Evolutionary conservation across 2,113 vertebrate genomes (phyloP).

Genomic region (Sterna hirundo): DNA sequence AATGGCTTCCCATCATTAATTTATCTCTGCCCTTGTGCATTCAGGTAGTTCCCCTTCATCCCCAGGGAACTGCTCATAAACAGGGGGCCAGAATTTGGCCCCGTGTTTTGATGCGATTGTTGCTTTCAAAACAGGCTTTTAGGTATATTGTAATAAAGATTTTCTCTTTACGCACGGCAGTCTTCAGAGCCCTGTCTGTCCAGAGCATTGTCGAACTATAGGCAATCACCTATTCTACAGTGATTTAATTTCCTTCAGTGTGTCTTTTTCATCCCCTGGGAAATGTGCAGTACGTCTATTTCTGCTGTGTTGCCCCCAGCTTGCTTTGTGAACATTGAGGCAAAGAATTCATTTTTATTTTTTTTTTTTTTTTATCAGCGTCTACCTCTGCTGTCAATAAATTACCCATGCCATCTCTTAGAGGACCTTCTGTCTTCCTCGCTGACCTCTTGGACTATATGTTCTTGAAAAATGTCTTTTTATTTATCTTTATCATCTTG

Average conservation of each 20-base stretch:
- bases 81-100: neutral
- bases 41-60: neutral
- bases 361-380: constrained; percentile 32
- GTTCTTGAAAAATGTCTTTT: constrained; percentile 65
- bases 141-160: constrained; percentile 32
- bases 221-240: constrained; percentile 61
- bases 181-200: constrained; percentile 22
- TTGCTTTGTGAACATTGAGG: constrained; percentile 54
- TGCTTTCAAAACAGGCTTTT: neutral
- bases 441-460: constrained; percentile 58
- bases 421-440: constrained; percentile 62
- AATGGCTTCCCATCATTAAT: neutral
- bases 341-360: constrained; percentile 9
- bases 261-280: constrained; percentile 61
- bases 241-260: constrained; percentile 66
- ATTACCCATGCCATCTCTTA: constrained; percentile 59
- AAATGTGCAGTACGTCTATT: constrained; percentile 51
- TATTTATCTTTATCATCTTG: constrained; percentile 64
- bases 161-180: neutral
- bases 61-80: neutral
- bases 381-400: constrained; percentile 67
- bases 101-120: neutral
- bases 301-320: constrained; percentile 51
- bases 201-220: constrained; percentile 35
- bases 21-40: neutral